phyloP scores from a whole-genome alignment of 2,888 invertebrate species.

The Synergus itoensis region DNA sequence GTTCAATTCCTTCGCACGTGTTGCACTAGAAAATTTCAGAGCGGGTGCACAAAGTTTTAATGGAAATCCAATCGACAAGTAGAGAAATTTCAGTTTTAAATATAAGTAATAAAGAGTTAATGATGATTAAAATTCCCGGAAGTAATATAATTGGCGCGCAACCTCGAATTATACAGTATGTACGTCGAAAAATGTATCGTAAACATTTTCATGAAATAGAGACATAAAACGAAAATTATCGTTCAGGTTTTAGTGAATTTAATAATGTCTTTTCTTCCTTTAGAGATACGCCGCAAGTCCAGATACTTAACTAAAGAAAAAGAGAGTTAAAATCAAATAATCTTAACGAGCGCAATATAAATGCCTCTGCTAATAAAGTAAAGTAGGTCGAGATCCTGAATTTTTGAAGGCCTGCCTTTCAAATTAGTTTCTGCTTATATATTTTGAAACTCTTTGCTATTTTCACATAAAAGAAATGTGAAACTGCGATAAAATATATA shows the following conservation, averaged over 20 bases:
- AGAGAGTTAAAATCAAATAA: background rate
- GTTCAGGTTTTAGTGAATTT: background rate
- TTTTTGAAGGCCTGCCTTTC: background rate
- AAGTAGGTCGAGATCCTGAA: background rate
- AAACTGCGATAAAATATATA: background rate
- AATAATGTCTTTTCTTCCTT: background rate
- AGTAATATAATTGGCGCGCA: background rate
- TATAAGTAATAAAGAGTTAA: background rate
- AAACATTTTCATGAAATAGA: background rate
- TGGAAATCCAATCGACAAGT: too few species aligned
- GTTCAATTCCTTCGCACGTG: background rate
- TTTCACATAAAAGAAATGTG: background rate
- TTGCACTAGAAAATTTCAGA: slow-evolving; percentile 6
- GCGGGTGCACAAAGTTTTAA: background rate
- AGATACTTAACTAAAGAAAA: background rate
- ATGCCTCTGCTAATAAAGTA: background rate
- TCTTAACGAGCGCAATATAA: background rate
- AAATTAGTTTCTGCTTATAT: background rate
- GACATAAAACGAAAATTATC: background rate
- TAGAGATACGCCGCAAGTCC: background rate
- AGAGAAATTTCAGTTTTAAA: background rate
- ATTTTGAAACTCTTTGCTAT: background rate
- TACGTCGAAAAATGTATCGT: slow-evolving; percentile 4
- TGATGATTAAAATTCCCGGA: background rate
- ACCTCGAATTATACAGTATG: background rate